Evolutionary conservation across 2,113 vertebrate genomes (phyloP).

Genomic region (Catharus minimus): DNA sequence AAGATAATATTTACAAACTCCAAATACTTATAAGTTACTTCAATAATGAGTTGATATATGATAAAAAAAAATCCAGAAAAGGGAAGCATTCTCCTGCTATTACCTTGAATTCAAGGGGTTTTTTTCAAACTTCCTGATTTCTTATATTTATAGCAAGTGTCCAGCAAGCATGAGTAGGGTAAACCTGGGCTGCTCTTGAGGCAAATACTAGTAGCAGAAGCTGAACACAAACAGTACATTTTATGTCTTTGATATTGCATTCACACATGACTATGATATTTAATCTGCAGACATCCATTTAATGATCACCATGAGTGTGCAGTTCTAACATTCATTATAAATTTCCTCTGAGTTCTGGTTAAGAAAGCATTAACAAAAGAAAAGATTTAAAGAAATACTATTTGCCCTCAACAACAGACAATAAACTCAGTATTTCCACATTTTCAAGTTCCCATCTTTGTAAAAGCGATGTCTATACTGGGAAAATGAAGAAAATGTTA

Average conservation of each 20-base stretch:
- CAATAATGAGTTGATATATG: not conserved
- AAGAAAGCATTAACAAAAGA: not conserved
- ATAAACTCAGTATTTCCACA: not conserved
- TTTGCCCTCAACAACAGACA: not conserved
- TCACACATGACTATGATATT: not conserved
- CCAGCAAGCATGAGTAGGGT: not conserved
- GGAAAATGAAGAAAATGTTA: not conserved
- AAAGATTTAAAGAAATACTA: not conserved
- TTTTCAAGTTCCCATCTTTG: not conserved
- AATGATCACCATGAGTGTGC: not conserved
- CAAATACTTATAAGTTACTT: not conserved
- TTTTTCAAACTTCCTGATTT: conserved; percentile 15
- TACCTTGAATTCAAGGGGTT: not conserved
- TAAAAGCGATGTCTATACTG: not conserved
- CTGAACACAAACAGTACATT: not conserved
- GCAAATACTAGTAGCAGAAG: not conserved
- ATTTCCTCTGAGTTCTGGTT: not conserved
- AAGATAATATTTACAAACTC: not conserved
- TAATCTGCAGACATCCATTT: not conserved
- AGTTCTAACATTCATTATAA: not conserved
- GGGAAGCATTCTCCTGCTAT: not conserved
- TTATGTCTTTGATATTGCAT: not conserved
- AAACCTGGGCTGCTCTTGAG: not conserved
- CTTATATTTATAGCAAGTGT: not conserved
- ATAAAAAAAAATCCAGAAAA: conserved; percentile 3